A percentile compares a stretch with the other conserved stretches of the same genome.
Evolutionary conservation across 2,888 invertebrate species (phyloP).

Genomic region (Machimus atricapillus): DNA sequence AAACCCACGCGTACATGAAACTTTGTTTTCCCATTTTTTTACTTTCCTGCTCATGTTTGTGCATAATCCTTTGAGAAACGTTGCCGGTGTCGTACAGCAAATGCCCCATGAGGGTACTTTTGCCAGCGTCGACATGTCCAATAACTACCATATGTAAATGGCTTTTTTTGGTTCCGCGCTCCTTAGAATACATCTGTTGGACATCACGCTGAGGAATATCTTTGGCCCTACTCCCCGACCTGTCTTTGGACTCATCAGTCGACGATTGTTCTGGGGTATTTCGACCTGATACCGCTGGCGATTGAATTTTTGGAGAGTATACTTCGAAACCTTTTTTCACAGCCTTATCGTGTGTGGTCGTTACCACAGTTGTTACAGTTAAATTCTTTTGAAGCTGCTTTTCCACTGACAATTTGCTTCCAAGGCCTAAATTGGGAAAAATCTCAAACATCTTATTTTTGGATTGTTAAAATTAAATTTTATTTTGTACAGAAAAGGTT

Average conservation of each 20-base stretch:
- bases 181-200: conserved; percentile 70
- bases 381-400: conserved; percentile 44
- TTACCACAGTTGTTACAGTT: conserved; percentile 52
- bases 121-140: conserved; percentile 82
- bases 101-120: conserved; percentile 85
- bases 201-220: conserved; percentile 63
- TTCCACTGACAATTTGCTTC: conserved; percentile 37
- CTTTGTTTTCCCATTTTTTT: conserved; percentile 97
- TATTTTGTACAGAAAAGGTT: not conserved
- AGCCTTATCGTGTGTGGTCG: conserved; percentile 46
- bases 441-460: not conserved
- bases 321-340: conserved; percentile 56
- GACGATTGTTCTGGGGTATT: conserved; percentile 62
- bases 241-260: conserved; percentile 50
- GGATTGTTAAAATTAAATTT: not conserved
- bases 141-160: conserved; percentile 91
- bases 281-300: conserved; percentile 70
- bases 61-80: conserved; percentile 86
- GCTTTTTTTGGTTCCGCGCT: conserved; percentile 81
- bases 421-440: not conserved
- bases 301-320: conserved; percentile 71
- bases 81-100: conserved; percentile 86
- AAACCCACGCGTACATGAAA: conserved; percentile 98
- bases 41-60: conserved; percentile 97
- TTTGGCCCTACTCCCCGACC: conserved; percentile 51